A percentile compares a stretch with the other conserved stretches of the same genome.
Conservation (phyloP, 2,888 invertebrate species). For the Ectemnius continuus region DNA sequence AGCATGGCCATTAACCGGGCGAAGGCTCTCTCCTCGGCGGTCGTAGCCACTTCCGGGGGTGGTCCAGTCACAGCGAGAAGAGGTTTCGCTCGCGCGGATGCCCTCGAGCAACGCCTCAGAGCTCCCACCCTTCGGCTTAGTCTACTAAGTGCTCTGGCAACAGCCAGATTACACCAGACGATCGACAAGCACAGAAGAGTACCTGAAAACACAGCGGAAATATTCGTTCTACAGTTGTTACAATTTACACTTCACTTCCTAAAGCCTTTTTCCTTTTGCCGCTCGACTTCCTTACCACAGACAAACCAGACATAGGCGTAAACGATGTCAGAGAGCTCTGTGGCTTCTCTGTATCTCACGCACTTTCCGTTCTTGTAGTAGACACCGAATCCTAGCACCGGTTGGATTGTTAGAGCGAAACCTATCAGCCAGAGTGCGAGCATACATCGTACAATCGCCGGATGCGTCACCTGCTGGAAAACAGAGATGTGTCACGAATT, state of each 20-base stretch:
- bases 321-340: conserved; percentile 82
- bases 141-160: conserved; percentile 86
- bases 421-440: conserved; percentile 85
- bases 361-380: conserved; percentile 79
- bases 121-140: conserved; percentile 76
- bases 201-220: conserved; percentile 79
- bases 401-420: conserved; percentile 85
- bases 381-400: conserved; percentile 82
- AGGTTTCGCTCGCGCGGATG: conserved; percentile 72
- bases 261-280: too few relatives aligned
- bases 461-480: conserved; percentile 88
- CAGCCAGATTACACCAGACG: conserved; percentile 90
- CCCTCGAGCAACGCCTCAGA: conserved; percentile 70
- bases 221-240: background rate
- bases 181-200: conserved; percentile 86
- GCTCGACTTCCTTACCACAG: conserved; percentile 81
- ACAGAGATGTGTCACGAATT: conserved; percentile 54
- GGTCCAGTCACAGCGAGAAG: conserved; percentile 63
- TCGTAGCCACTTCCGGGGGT: conserved; percentile 75
- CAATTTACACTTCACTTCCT: background rate
- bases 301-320: conserved; percentile 88
- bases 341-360: conserved; percentile 86
- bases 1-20: conserved; percentile 91
- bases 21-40: conserved; percentile 91
- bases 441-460: conserved; percentile 85